Evolutionary conservation across 2,113 vertebrate genomes (phyloP), one percentile per base, ranked within the genome.

Genomic region (Oreotragus oreotragus): DNA sequence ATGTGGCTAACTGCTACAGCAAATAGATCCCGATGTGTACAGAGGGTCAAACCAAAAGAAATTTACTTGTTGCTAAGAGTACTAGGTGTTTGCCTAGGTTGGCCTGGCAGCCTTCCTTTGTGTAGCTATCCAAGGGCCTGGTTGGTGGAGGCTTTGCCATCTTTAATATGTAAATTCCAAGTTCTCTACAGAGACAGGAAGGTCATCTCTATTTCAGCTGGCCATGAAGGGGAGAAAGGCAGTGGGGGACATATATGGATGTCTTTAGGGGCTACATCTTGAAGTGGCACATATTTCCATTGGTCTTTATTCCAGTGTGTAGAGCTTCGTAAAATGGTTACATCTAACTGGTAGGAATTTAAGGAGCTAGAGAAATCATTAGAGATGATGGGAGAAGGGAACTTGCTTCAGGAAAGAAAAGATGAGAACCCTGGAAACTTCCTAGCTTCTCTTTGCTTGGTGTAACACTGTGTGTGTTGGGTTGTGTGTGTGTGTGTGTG

Each of bases 341-440:
- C 5, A 92, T 51, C 45, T 79, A 79, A n/a, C 28, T 53, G 23
- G 55, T 70, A 62, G 55, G 21, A 77, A 86, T 70, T 58, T 36
- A 89, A 85, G 28, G 23, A 62, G 8, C 12, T 66, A 45, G 45
- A 94, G 36, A 81, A 88, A 47, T 88, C 17, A 58, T 49, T 14
- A 49, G 14, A 39, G 3, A 6, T 25, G 11, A 5, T 15, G 0
- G 11, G 28, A 19, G 6, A 77, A 16, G 16, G 16, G 1, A 6
- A 27, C 15, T 6, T 58, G 19, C 43, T 96, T 23, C 84, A 76
- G 45, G 14, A 30, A 79, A 84, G 51, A 77, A 89, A 86, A n/a
- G 15, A 60, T 47, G 19, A 73, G n/a, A 80, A 70, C 30, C 11
- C 87, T 80, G 25, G 17, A 76, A 86, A 64, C 17, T 23, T 60